Evolutionary conservation across 2,888 invertebrate species (phyloP).

Genomic region (Galerucella calmariensis): DNA sequence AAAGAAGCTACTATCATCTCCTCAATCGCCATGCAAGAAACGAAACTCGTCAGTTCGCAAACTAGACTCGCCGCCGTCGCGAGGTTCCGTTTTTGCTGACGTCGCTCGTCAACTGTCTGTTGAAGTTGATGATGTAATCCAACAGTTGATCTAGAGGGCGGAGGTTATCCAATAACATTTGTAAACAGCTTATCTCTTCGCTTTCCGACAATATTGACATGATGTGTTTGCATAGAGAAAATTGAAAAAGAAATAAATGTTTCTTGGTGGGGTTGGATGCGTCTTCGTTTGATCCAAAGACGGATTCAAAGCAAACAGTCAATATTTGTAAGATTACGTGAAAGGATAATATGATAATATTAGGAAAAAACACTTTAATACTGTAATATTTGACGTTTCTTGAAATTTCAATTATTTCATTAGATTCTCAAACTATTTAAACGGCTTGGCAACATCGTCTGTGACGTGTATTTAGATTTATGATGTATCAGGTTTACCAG

Average conservation of each 20-base stretch:
- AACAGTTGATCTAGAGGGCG: slow-evolving; percentile 41
- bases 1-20: background rate
- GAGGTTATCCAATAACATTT: slow-evolving; percentile 42
- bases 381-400: no score
- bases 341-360: slow-evolving; percentile 6
- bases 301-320: slow-evolving; percentile 9
- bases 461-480: no score
- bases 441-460: no score
- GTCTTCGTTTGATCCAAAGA: slow-evolving; percentile 8
- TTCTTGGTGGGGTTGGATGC: slow-evolving; percentile 9
- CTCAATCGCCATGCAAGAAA: slow-evolving; percentile 17
- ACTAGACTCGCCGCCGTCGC: background rate
- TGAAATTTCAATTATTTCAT: no score
- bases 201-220: slow-evolving; percentile 40
- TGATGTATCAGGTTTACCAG: no score
- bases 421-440: no score
- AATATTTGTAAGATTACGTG: slow-evolving; percentile 6
- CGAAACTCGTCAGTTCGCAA: background rate
- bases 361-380: background rate
- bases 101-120: slow-evolving; percentile 38
- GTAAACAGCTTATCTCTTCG: slow-evolving; percentile 42
- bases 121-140: slow-evolving; percentile 42
- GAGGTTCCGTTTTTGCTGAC: slow-evolving; percentile 30
- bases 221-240: slow-evolving; percentile 37
- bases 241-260: slow-evolving; percentile 36